Evolutionary conservation across 1,140 invertebrate genomes (phyloP).

Genomic region (Macrobrachium rosenbergii): DNA sequence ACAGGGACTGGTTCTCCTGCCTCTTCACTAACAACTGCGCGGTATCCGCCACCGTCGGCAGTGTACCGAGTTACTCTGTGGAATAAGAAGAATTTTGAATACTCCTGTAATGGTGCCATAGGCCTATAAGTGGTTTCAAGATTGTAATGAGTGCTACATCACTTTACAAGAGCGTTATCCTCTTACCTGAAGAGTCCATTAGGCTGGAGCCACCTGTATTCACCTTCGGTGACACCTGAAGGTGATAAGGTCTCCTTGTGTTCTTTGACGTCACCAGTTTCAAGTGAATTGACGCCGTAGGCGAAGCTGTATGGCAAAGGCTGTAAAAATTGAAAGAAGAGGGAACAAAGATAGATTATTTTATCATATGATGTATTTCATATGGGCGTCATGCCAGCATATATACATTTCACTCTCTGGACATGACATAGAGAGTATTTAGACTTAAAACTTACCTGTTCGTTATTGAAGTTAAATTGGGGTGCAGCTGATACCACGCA

Average conservation of each 20-base stretch:
- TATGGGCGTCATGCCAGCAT: too few relatives aligned
- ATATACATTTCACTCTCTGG: too few relatives aligned
- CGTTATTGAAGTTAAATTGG: too few relatives aligned
- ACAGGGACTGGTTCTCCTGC: constrained; percentile 23
- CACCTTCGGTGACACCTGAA: constrained; percentile 41
- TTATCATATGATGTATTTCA: too few relatives aligned
- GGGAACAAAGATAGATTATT: too few relatives aligned
- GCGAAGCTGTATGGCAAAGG: constrained; percentile 38
- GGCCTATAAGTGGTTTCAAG: not conserved
- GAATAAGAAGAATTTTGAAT: not conserved
- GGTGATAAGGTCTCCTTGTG: constrained; percentile 53
- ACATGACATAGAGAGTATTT: too few relatives aligned
- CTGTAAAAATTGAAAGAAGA: not conserved
- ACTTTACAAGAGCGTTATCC: too few relatives aligned
- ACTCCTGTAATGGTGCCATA: not conserved
- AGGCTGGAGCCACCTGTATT: constrained; percentile 52
- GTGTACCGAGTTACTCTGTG: constrained; percentile 40
- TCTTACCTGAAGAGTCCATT: constrained; percentile 43
- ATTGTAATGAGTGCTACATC: not conserved
- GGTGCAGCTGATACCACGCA: too few relatives aligned
- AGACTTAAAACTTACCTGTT: too few relatives aligned
- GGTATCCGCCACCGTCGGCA: constrained; percentile 37
- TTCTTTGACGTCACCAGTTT: constrained; percentile 51
- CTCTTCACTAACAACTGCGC: constrained; percentile 45
- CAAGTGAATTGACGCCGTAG: constrained; percentile 29